phyloP scores from a whole-genome alignment of 2,888 invertebrate genomes.

The Drosophila prostipennis region DNA sequence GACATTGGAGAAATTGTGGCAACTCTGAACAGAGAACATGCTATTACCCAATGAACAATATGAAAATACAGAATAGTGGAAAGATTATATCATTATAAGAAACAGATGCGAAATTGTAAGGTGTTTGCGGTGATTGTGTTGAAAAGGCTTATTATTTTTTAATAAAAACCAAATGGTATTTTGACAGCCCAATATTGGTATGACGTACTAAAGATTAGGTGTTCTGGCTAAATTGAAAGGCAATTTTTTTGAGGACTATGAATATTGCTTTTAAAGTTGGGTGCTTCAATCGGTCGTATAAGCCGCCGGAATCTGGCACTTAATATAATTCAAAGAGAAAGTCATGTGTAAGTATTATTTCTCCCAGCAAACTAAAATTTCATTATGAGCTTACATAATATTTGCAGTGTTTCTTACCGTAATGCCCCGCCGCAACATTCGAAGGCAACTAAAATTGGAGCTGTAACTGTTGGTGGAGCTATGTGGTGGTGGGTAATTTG shows the following conservation, averaged over 20 bases:
- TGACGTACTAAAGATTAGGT: too few relatives aligned
- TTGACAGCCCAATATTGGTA: too few relatives aligned
- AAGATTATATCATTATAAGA: too few relatives aligned
- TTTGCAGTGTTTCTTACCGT: slow-evolving; percentile 87
- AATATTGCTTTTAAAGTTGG: slow-evolving; percentile 9
- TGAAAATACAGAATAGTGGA: too few relatives aligned
- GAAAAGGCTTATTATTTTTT: too few relatives aligned
- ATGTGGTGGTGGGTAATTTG: slow-evolving; percentile 95
- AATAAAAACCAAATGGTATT: background rate
- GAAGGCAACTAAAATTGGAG: slow-evolving; percentile 84
- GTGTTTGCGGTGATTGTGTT: too few relatives aligned
- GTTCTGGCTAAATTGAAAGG: background rate
- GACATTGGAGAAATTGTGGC: too few relatives aligned
- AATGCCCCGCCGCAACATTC: slow-evolving; percentile 85
- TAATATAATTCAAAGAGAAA: slow-evolving; percentile 8
- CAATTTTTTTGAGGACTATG: background rate
- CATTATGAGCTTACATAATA: slow-evolving; percentile 11
- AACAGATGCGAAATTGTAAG: too few relatives aligned
- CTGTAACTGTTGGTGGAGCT: slow-evolving; percentile 87
- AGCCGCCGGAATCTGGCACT: background rate
- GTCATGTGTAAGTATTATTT: slow-evolving; percentile 13
- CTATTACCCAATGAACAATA: too few relatives aligned
- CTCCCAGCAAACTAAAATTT: background rate
- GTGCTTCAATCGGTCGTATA: background rate
- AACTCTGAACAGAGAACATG: too few relatives aligned